Percentiles rank a stretch among this genome's conserved stretches.
These are phyloP conservation scores for Eupithecia exiguata DNA, from an alignment of 2,888 invertebrate genomes.

Conservation along the genomic window DNA sequence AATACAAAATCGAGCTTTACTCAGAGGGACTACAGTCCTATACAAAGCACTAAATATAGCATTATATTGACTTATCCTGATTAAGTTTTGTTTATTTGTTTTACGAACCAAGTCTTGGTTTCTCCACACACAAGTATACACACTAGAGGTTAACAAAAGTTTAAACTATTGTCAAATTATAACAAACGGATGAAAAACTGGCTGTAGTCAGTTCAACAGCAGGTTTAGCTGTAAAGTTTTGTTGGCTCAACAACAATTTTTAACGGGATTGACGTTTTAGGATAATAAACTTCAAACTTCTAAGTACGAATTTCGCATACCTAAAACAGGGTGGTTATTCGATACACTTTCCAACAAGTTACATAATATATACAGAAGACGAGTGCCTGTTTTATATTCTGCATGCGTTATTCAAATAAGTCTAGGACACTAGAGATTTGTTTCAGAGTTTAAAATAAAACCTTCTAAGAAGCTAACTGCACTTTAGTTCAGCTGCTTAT, in stretches of 20 bases:
- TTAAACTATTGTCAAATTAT: no score
- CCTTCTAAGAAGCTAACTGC: background rate
- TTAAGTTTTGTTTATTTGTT: no score
- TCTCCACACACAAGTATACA: no score
- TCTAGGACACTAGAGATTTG: conserved; percentile 9
- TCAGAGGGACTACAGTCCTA: no score
- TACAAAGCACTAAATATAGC: no score
- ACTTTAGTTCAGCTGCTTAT: background rate
- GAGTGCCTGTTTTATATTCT: conserved; percentile 19
- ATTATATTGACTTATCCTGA: no score
- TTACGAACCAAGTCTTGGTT: no score
- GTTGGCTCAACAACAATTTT: background rate
- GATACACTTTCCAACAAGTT: background rate
- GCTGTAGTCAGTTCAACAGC: background rate
- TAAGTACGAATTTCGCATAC: background rate
- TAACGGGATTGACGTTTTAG: background rate
- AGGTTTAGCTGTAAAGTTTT: background rate
- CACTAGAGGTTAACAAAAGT: no score
- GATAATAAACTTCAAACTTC: background rate
- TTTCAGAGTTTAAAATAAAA: conserved; percentile 1
- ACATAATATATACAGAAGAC: background rate
- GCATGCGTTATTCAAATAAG: conserved; percentile 19
- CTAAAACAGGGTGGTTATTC: background rate
- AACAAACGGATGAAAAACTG: no score
- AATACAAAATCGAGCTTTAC: no score